Conservation (phyloP, 2,113 vertebrate species). For the Lepidothrix coronata region DNA sequence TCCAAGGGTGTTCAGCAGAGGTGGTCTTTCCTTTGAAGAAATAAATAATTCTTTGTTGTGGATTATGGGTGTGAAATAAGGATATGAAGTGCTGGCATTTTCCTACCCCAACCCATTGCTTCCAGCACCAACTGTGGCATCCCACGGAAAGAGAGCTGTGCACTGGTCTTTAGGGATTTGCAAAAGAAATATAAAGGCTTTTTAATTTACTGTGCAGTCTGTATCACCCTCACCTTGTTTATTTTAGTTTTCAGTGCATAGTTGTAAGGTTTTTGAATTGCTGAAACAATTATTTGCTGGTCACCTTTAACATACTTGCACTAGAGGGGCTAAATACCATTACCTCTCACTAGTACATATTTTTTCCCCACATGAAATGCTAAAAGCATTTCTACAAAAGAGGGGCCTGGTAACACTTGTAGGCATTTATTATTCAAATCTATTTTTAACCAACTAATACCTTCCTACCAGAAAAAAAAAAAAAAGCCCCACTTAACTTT, state of each 20-base stretch:
- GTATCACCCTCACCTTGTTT: not conserved
- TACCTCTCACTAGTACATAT: not conserved
- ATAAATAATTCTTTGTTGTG: not conserved
- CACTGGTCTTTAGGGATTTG: not conserved
- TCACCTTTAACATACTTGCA: not conserved
- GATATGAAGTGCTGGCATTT: conserved; percentile 17
- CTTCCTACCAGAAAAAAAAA: not conserved
- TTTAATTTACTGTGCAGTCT: not conserved
- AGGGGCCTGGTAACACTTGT: conserved; percentile 6
- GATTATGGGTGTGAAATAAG: not conserved
- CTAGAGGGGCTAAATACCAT: not conserved
- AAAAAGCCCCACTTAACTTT: not conserved
- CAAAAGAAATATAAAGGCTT: not conserved
- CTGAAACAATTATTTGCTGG: not conserved
- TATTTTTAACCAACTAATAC: conserved; percentile 49
- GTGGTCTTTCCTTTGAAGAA: conserved; percentile 20
- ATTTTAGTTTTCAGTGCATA: not conserved
- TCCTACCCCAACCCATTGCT: not conserved
- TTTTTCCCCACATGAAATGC: not conserved
- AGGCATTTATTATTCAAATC: conserved; percentile 22
- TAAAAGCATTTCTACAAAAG: not conserved
- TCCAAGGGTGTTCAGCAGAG: not conserved
- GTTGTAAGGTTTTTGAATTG: not conserved
- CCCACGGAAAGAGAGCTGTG: not conserved
- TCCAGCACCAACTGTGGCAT: not conserved